These are phyloP conservation scores for Porites lutea DNA, from an alignment of 64 coral and sea anemone genomes.

Conservation along the genomic window DNA sequence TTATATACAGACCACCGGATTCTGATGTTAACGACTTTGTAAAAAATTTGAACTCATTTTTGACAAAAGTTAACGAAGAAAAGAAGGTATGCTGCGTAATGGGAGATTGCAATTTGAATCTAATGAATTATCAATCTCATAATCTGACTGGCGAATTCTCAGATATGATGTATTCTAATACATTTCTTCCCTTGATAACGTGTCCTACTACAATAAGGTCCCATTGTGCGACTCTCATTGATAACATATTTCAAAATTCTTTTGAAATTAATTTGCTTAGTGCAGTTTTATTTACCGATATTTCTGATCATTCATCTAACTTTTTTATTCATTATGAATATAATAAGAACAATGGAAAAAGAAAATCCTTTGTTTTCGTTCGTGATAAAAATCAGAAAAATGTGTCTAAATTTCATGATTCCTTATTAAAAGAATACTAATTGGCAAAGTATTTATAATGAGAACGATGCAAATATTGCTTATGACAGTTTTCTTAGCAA, in stretches of 20 bases:
- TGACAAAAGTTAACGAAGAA: not conserved
- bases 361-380: not conserved
- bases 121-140: too few species aligned
- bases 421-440: too few species aligned
- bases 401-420: not conserved
- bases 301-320: not conserved
- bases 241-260: not conserved
- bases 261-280: not conserved
- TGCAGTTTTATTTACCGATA: not conserved
- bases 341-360: not conserved
- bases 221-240: not conserved
- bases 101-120: not conserved
- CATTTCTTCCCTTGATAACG: not conserved
- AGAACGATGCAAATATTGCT: too few species aligned
- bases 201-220: not conserved
- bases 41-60: not conserved
- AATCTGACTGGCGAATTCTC: too few species aligned
- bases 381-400: not conserved
- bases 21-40: not conserved
- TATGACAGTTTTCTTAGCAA: too few species aligned
- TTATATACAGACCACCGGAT: not conserved
- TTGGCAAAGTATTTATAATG: too few species aligned
- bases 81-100: not conserved
- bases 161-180: too few species aligned
- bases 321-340: not conserved